Evolutionary conservation across 2,113 vertebrate species (phyloP).

Genomic region (Stegastes partitus): DNA sequence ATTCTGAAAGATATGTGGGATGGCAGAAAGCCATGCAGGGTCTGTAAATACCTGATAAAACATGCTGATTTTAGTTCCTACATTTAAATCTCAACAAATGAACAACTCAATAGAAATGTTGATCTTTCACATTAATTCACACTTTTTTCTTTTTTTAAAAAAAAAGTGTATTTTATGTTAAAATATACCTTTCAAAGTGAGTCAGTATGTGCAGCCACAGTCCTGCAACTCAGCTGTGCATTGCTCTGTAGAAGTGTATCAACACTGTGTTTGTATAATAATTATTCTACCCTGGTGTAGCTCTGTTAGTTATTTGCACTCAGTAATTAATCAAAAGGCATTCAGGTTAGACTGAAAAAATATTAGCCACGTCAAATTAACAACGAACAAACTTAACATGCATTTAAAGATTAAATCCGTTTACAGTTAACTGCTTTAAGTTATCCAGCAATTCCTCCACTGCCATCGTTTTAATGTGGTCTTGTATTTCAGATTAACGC

Average conservation of each 20-base stretch:
- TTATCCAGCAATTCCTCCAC: neutral
- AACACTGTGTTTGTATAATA: neutral
- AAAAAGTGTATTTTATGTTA: neutral
- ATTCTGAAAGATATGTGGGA: constrained; percentile 53
- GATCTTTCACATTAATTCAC: neutral
- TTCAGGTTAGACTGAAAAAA: no score
- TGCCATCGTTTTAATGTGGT: neutral
- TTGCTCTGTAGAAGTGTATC: neutral
- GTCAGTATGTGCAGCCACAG: neutral
- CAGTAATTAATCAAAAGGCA: neutral
- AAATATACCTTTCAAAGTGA: neutral
- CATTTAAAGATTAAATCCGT: neutral
- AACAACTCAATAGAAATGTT: neutral
- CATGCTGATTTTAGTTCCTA: neutral
- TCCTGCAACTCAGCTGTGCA: neutral
- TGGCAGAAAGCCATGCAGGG: constrained; percentile 26
- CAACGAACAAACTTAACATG: neutral
- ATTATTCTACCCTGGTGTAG: neutral
- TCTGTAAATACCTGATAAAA: constrained; percentile 34
- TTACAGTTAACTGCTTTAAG: neutral
- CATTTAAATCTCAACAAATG: constrained; percentile 17
- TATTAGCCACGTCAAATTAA: no score
- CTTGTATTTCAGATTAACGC: neutral
- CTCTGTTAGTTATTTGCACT: neutral
- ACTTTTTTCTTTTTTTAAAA: neutral